Evolutionary conservation across 2,888 invertebrate species (phyloP), one percentile per base, ranked within the genome.

Genomic region (Caenorhabditis sp.): DNA sequence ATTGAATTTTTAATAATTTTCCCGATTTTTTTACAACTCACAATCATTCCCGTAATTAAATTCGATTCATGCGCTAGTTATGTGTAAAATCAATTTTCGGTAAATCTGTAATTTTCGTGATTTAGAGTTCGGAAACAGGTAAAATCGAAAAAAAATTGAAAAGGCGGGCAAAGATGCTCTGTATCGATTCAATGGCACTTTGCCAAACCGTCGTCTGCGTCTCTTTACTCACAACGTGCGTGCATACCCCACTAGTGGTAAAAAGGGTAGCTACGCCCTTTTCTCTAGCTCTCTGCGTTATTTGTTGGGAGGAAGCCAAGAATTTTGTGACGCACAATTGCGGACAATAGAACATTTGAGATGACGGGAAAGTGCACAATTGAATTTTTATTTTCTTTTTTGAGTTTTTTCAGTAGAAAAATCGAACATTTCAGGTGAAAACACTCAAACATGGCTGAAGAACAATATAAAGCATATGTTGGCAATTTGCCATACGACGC

Each of bases 401-500:
- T 60, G 43, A 53, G 63, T 53, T 66, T 65, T 21, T 65, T 50
- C n/a, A n/a, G n/a, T n/a, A n/a, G 50, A n/a, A 21, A 52, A 52
- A 21, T n/a, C 8, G 4, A 5, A 58, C 20, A 20, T 36, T 58
- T 14, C 57, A 58, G 57, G 26, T 4, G 21, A 58, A n/a, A 36
- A 36, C 57, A 3, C 5, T 27, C 26, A 56, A 56, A 23, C 25
- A 58, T 58, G 57, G 31, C 36, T 5, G 57, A n/a, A 8, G 57
- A 36, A 58, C 21, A 14, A 10, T 58, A 17, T 20, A 58, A 58
- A 25, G 57, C 57, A 4, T 58, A 20, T 21, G 76, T 84, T 63
- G 84, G 84, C 21, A 80, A 80, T 59, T 73, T 84, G 43, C 84
- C 84, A 3, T 54, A 58, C 27, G 83, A 82, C 57, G 54, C 71